phyloP scores from a whole-genome alignment of 2,113 vertebrate genomes.

The Gymnorhina tibicen region DNA sequence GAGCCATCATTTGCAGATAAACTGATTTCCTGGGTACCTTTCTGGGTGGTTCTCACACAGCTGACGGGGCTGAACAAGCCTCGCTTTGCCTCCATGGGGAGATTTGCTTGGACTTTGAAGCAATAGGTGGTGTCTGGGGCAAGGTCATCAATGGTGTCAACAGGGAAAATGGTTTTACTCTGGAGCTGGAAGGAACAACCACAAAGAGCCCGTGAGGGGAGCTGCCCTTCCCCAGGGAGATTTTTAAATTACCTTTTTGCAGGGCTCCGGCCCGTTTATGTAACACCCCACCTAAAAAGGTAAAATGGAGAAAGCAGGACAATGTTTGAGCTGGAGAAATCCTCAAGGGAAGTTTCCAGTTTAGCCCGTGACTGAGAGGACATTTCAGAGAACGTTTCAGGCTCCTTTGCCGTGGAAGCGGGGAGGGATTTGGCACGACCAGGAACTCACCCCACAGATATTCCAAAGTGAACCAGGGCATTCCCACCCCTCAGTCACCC shows the following conservation, averaged over 20 bases:
- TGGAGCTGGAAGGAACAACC: slow-evolving; percentile 19
- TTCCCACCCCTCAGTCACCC: neutral
- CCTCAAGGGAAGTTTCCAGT: neutral
- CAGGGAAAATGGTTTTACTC: neutral
- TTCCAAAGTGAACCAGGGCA: no score
- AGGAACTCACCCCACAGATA: neutral
- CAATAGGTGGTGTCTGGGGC: slow-evolving; percentile 68
- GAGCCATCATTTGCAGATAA: neutral
- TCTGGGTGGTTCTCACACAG: slow-evolving; percentile 57
- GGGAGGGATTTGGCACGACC: accelerated
- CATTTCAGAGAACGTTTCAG: accelerated
- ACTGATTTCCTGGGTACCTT: slow-evolving; percentile 36
- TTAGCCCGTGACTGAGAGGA: neutral
- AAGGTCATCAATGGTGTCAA: slow-evolving; percentile 21
- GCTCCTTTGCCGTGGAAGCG: neutral
- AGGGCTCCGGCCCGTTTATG: neutral
- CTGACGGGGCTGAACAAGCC: slow-evolving; percentile 30
- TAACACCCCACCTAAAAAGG: neutral
- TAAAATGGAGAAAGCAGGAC: neutral
- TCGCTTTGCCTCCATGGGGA: accelerated
- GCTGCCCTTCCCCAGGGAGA: neutral
- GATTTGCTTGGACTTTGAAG: slow-evolving; percentile 57
- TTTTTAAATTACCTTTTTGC: neutral
- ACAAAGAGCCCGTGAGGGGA: neutral
- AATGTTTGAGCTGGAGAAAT: neutral